These are phyloP conservation scores for Drosophila stalkeri DNA, from an alignment of 2,888 invertebrate genomes.

Conservation along the genomic window DNA sequence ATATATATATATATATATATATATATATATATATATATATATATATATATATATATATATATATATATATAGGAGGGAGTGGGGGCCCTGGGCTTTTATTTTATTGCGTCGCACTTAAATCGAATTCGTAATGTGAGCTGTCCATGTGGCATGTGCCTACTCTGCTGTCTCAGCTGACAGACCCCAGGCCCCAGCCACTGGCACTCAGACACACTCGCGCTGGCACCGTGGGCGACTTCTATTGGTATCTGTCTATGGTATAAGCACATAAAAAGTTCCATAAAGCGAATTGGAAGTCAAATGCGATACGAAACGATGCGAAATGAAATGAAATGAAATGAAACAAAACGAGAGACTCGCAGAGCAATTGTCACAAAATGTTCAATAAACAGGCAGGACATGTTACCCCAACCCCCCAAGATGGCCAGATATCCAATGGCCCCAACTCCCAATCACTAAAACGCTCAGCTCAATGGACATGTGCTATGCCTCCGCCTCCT, in stretches of 20 bases:
- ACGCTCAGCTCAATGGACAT: slow-evolving; percentile 24
- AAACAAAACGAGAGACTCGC: slow-evolving; percentile 37
- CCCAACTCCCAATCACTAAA: slow-evolving; percentile 5
- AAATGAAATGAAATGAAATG: slow-evolving; percentile 27
- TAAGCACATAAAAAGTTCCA: slow-evolving; percentile 77
- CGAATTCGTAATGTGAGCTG: slow-evolving; percentile 71
- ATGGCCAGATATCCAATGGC: not conserved
- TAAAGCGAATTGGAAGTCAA: slow-evolving; percentile 81
- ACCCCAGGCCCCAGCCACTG: not conserved
- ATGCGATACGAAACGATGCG: slow-evolving; percentile 62
- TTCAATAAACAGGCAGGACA: slow-evolving; percentile 66
- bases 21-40: too few species aligned
- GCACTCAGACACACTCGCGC: slow-evolving; percentile 9
- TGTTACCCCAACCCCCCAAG: slow-evolving; percentile 1
- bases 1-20: too few species aligned
- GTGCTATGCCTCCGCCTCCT: slow-evolving; percentile 5
- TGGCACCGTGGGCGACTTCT: not conserved
- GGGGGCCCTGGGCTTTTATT: slow-evolving; percentile 61
- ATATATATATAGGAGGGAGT: too few species aligned
- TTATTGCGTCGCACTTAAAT: slow-evolving; percentile 76
- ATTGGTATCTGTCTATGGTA: slow-evolving; percentile 56
- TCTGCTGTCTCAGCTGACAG: slow-evolving; percentile 31
- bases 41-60: too few species aligned
- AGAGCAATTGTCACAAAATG: slow-evolving; percentile 70
- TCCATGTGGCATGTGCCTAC: slow-evolving; percentile 47